phyloP scores from a whole-genome alignment of 2,888 invertebrate species.

The Apodemia duryi region DNA sequence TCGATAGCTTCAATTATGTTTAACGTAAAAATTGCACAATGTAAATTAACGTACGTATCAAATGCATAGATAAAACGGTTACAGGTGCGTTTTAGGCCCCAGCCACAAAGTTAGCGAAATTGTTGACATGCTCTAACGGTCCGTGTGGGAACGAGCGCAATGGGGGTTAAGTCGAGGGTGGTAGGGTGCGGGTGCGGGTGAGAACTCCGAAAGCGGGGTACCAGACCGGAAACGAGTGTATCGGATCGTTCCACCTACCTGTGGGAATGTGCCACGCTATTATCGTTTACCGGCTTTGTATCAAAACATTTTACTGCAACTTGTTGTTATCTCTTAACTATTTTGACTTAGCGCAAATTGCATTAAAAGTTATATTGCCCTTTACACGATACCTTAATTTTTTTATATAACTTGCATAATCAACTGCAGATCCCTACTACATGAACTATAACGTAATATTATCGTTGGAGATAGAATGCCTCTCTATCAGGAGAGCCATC shows the following conservation, averaged over 20 bases:
- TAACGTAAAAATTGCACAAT: not conserved
- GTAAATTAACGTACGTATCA: not conserved
- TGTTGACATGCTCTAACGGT: constrained; percentile 57
- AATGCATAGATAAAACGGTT: constrained; percentile 16
- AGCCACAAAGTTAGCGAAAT: constrained; percentile 56
- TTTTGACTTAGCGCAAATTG: not conserved
- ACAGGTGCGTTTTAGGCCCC: constrained; percentile 39
- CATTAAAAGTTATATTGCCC: too few species aligned
- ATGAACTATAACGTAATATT: too few species aligned
- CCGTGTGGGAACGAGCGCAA: constrained; percentile 62
- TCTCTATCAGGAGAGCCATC: too few species aligned
- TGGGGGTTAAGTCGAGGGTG: constrained; percentile 42
- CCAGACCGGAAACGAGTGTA: constrained; percentile 67
- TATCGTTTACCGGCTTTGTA: constrained; percentile 42
- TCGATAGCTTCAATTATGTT: not conserved
- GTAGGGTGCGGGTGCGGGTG: constrained; percentile 32
- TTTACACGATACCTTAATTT: too few species aligned
- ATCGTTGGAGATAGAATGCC: too few species aligned
- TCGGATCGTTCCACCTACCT: constrained; percentile 67
- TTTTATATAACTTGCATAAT: too few species aligned
- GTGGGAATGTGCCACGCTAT: constrained; percentile 65
- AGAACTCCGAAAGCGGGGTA: constrained; percentile 55
- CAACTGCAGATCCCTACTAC: too few species aligned
- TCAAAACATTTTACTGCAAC: constrained; percentile 41
- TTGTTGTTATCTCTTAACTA: constrained; percentile 32